A percentile compares a stretch with the other conserved stretches of the same genome.
These are phyloP conservation scores for Ibidorhyncha struthersii DNA, from an alignment of 2,113 vertebrate species.

Conservation along the genomic window DNA sequence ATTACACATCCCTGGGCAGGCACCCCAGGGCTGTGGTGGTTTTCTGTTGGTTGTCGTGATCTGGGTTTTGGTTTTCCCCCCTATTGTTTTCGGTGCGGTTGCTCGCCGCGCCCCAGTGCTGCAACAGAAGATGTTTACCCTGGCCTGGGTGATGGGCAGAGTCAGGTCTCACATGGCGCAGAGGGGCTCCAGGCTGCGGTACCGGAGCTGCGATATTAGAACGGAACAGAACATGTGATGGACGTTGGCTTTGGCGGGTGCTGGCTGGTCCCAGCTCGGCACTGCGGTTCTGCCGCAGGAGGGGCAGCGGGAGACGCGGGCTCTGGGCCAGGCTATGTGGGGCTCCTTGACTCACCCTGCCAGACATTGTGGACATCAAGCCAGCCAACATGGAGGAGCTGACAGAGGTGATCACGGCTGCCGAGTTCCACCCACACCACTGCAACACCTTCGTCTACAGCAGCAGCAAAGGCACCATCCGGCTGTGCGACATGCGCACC, in stretches of 20 bases:
- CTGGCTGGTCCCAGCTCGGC: accelerated
- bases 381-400: constrained; percentile 97
- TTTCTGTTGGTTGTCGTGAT: too few relatives aligned
- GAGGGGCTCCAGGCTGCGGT: background rate
- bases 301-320: too few relatives aligned
- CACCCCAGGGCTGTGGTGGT: too few relatives aligned
- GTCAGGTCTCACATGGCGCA: accelerated
- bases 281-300: accelerated
- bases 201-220: accelerated
- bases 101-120: too few relatives aligned
- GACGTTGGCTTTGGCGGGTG: accelerated
- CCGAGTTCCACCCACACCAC: constrained; percentile 93
- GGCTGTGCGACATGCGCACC: constrained; percentile 94
- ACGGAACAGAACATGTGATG: accelerated
- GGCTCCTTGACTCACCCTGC: constrained; percentile 78
- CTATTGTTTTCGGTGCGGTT: too few relatives aligned
- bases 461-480: constrained; percentile 97
- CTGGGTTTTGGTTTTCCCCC: too few relatives aligned
- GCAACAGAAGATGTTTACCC: background rate
- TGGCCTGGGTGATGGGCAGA: accelerated
- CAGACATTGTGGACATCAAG: constrained; percentile 97
- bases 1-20: too few relatives aligned
- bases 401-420: constrained; percentile 94
- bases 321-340: accelerated
- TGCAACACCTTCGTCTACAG: constrained; percentile 98